These are phyloP conservation scores for Lycocerus yunnanus DNA, from an alignment of 2,888 invertebrate species.

Conservation along the genomic window DNA sequence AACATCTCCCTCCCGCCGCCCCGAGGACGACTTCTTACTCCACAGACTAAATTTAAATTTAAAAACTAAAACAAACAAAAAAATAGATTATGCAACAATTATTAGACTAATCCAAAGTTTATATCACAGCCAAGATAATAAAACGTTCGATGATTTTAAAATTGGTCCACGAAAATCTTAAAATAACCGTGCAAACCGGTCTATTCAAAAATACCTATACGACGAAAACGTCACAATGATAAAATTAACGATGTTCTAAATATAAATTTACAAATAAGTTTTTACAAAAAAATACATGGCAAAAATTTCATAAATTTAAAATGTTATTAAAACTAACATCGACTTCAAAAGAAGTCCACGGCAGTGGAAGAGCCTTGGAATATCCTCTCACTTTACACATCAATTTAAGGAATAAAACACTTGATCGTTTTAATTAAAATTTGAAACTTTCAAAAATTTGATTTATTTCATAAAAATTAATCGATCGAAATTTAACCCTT, in stretches of 20 bases:
- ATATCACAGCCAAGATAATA: neutral
- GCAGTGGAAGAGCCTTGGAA: neutral
- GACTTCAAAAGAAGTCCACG: neutral
- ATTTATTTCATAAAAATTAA: neutral
- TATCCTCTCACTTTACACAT: neutral
- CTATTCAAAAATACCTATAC: neutral
- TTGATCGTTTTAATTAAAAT: neutral
- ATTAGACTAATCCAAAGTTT: neutral
- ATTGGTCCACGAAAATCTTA: neutral
- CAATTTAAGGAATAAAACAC: neutral
- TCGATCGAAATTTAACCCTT: neutral
- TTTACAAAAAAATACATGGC: neutral
- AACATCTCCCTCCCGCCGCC: too few relatives aligned
- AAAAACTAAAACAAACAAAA: neutral
- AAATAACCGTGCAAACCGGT: neutral
- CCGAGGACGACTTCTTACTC: neutral
- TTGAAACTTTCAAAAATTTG: neutral
- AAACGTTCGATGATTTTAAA: neutral
- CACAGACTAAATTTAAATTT: neutral
- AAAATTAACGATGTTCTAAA: slow-evolving; percentile 1
- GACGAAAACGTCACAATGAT: neutral
- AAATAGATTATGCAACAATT: neutral
- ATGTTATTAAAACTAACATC: neutral
- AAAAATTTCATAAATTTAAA: neutral
- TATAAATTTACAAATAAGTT: neutral